phyloP scores from a whole-genome alignment of 2,797 vertebrate genomes.

The Helicolenus hilgendorfi region DNA sequence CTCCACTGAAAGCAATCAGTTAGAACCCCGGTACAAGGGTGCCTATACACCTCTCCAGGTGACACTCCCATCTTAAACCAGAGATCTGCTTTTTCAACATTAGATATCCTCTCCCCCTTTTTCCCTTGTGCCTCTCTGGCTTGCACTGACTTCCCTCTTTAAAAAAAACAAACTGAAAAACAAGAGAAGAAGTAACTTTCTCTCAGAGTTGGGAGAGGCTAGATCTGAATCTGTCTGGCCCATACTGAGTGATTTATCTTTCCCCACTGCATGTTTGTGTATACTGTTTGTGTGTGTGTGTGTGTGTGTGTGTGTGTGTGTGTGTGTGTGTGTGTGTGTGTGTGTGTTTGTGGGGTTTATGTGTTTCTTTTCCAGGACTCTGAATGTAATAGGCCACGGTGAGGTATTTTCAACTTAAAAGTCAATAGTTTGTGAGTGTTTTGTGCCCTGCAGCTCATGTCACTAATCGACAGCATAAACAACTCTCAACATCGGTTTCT shows the following conservation, averaged over 20 bases:
- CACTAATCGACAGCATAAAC: conserved; percentile 47
- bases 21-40: conserved; percentile 13
- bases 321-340: neutral
- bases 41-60: conserved; percentile 56
- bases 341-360: neutral
- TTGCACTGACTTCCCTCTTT: conserved; percentile 23
- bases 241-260: conserved; percentile 61
- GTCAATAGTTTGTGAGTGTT: conserved; percentile 60
- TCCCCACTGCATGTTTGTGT: conserved; percentile 13
- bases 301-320: neutral
- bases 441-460: conserved; percentile 50
- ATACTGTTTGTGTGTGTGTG: neutral
- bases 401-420: conserved; percentile 47
- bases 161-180: neutral
- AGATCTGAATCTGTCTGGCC: conserved; percentile 54
- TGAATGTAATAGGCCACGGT: conserved; percentile 36
- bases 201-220: conserved; percentile 25
- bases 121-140: conserved; percentile 34
- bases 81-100: conserved; percentile 47
- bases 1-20: conserved; percentile 39
- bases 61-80: conserved; percentile 64
- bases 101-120: conserved; percentile 30
- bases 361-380: conserved; percentile 1
- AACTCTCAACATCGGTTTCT: conserved; percentile 11
- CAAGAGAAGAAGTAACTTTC: conserved; percentile 48